Conservation (phyloP, 2,888 invertebrate species). For the Biston betularia region DNA sequence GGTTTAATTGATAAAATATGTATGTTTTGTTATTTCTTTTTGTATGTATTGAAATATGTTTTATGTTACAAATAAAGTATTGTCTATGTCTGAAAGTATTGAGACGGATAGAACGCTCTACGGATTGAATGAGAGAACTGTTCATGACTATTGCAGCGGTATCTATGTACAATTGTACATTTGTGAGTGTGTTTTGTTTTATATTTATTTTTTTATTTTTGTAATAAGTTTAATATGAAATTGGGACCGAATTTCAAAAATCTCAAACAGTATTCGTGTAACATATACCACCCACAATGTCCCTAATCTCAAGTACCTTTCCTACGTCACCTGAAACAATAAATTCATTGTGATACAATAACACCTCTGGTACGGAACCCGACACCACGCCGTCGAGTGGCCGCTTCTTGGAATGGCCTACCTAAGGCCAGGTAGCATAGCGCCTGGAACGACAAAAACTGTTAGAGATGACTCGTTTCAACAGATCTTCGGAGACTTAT, state of each 20-base stretch:
- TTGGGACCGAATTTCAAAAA: not conserved
- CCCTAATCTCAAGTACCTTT: constrained; percentile 18
- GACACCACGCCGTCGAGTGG: constrained; percentile 41
- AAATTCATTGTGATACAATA: constrained; percentile 38
- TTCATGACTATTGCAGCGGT: too few relatives aligned
- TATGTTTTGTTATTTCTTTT: too few relatives aligned
- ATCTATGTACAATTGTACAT: too few relatives aligned
- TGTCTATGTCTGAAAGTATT: too few relatives aligned
- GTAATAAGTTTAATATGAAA: not conserved
- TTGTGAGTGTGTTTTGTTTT: too few relatives aligned
- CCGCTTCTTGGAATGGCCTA: constrained; percentile 74
- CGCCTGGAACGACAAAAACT: constrained; percentile 54
- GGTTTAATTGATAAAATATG: too few relatives aligned
- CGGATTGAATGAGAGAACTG: too few relatives aligned
- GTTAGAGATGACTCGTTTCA: constrained; percentile 48
- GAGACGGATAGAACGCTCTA: too few relatives aligned
- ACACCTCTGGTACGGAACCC: constrained; percentile 35
- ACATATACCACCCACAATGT: constrained; percentile 27
- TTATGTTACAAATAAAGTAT: too few relatives aligned
- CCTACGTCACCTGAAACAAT: constrained; percentile 27
- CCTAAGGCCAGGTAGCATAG: constrained; percentile 76
- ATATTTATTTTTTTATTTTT: too few relatives aligned
- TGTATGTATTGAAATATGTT: too few relatives aligned
- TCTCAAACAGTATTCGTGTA: not conserved
- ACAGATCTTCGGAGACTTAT: not conserved